Conservation (phyloP, 2,888 invertebrate species). For the Junonia oenone region DNA sequence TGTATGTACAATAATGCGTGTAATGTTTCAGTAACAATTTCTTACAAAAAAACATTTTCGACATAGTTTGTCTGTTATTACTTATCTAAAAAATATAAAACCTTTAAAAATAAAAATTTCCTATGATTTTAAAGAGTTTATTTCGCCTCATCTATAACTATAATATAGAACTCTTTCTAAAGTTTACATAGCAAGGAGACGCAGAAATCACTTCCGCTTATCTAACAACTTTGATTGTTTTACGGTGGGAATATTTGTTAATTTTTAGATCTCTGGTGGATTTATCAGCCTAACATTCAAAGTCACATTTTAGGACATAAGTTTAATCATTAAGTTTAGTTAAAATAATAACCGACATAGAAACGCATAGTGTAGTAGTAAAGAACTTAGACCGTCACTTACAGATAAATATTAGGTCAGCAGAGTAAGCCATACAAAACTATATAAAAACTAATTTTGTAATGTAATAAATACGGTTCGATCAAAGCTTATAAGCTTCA, state of each 20-base stretch:
- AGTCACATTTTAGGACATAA: slow-evolving; percentile 37
- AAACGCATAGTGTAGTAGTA: slow-evolving; percentile 13
- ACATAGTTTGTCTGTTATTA: slow-evolving; percentile 21
- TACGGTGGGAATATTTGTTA: slow-evolving; percentile 73
- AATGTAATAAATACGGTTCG: slow-evolving; percentile 20
- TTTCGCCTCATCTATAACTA: slow-evolving; percentile 32
- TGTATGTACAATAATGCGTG: slow-evolving; percentile 24
- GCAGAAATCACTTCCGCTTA: slow-evolving; percentile 53
- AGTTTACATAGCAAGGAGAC: slow-evolving; percentile 30
- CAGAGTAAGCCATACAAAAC: slow-evolving; percentile 21
- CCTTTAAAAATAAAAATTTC: slow-evolving; percentile 38
- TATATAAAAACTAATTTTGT: slow-evolving; percentile 9
- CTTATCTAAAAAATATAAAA: slow-evolving; percentile 31
- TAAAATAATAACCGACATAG: slow-evolving; percentile 29
- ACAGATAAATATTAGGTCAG: slow-evolving; percentile 11
- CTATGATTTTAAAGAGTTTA: slow-evolving; percentile 48
- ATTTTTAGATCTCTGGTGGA: slow-evolving; percentile 68
- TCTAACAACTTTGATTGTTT: slow-evolving; percentile 66
- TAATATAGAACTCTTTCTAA: slow-evolving; percentile 31
- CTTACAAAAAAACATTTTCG: slow-evolving; percentile 17
- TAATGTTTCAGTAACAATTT: slow-evolving; percentile 23
- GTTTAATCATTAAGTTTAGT: slow-evolving; percentile 23
- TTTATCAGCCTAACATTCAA: slow-evolving; percentile 52
- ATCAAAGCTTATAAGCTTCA: slow-evolving; percentile 33
- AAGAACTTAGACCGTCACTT: slow-evolving; percentile 22